Base-by-base conservation (phyloP, 2,113 vertebrate species). In the Coryphaenoides rupestris region DNA sequence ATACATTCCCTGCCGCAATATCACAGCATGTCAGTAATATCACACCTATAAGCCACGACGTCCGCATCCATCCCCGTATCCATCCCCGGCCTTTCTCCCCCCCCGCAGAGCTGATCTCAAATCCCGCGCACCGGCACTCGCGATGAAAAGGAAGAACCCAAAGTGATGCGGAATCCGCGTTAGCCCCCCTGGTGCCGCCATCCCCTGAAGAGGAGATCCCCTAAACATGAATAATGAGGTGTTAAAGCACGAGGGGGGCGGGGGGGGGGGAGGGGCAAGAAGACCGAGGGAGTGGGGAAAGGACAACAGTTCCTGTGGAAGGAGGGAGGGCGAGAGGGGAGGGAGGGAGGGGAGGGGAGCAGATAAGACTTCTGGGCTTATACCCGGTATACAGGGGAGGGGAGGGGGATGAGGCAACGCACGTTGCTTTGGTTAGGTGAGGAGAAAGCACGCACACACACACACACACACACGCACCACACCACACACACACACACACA, bases 391-490 rank as follows among this genome's bases (percentile, higher is more conserved):
- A 64, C n/a, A n/a, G n/a, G n/a, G n/a, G n/a, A n/a, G n/a, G 63
- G 72, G 72, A 69, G 73, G 84, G 85, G 85, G 85, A 89, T 89
- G 86, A 86, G 82, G 77, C 59, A 65, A 40, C 33, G 72, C 72
- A 73, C 60, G 62, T 69, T 54, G 65, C 65, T 73, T 75, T 80
- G 65, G 73, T 73, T 33, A 63, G 63, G 65, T 59, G 55, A 66
- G 28, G 19, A 19, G 21, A 45, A 28, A 50, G 21, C 50, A 69
- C 57, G 70, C 66, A 67, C 17, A 70, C 47, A 69, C 21, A 5
- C 49, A 19, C 21, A 21, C 28, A 13, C 28, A 10, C 53, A 0
- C 58, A 16, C n/a, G n/a, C n/a, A n/a, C n/a, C 69, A 76, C 56
- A 62, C 72, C 46, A 22, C 72, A 53, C 73, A 78, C 66, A n/a